These are phyloP conservation scores for Glareola pratincola DNA, from an alignment of 2,113 vertebrate species.

Conservation along the genomic window DNA sequence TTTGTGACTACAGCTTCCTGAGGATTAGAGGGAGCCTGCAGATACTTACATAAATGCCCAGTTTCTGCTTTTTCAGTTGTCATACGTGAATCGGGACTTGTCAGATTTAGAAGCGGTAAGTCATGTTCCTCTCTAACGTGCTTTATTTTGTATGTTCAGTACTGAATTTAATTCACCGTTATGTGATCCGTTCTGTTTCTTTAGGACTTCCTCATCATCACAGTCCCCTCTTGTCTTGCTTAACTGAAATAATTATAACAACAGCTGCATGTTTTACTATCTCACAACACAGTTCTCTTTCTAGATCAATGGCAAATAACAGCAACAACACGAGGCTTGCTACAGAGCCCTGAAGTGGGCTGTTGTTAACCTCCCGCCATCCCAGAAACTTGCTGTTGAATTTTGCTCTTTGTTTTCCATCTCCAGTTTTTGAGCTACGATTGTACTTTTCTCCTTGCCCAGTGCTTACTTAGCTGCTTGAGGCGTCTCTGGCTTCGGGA, in stretches of 20 bases:
- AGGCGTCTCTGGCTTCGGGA: neutral
- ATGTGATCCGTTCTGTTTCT: neutral
- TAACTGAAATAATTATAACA: conserved; percentile 1
- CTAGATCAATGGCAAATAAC: neutral
- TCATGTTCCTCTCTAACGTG: neutral
- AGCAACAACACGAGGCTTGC: neutral
- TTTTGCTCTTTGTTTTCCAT: conserved; percentile 19
- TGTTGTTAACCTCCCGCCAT: neutral
- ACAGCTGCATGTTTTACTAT: conserved; percentile 7
- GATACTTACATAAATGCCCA: neutral
- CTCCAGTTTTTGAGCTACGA: neutral
- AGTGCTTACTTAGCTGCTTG: neutral
- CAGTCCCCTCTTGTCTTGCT: neutral
- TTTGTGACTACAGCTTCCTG: neutral
- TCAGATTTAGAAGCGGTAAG: neutral
- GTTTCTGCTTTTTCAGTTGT: neutral
- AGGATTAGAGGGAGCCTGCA: neutral
- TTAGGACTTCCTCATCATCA: neutral
- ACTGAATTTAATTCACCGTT: neutral
- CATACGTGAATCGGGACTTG: neutral
- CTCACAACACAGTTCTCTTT: neutral
- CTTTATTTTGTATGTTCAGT: neutral
- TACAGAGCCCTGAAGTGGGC: neutral
- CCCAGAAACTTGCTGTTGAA: neutral
- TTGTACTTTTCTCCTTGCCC: neutral